A percentile compares a stretch with the other conserved stretches of the same genome.
Conservation (phyloP, 2,888 invertebrate genomes). For the Ceramica pisi region DNA sequence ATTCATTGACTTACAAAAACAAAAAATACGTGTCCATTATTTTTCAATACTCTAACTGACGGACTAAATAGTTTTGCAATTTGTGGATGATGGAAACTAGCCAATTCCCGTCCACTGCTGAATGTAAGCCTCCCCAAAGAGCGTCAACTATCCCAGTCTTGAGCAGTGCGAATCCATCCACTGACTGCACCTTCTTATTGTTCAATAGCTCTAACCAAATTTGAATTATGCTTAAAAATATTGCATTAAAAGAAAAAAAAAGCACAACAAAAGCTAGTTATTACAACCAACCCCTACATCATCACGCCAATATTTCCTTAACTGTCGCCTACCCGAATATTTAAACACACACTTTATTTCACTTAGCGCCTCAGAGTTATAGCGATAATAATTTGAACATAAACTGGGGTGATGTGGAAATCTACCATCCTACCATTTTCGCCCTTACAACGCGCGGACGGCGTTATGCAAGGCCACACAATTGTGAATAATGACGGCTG, state of each 20-base stretch:
- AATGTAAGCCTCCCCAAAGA: too few relatives aligned
- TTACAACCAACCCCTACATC: conserved; percentile 29
- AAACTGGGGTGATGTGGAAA: conserved; percentile 64
- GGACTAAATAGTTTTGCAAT: too few relatives aligned
- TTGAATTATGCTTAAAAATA: conserved; percentile 7
- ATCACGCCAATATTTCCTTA: conserved; percentile 44
- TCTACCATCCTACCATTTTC: conserved; percentile 64
- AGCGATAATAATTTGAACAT: conserved; percentile 69
- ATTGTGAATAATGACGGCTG: conserved; percentile 72
- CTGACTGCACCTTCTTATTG: too few relatives aligned
- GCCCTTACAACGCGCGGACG: conserved; percentile 49
- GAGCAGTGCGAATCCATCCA: too few relatives aligned
- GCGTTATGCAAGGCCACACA: conserved; percentile 59
- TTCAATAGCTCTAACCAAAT: not conserved
- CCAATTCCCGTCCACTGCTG: too few relatives aligned
- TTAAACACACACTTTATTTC: conserved; percentile 66
- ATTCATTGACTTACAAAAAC: too few relatives aligned
- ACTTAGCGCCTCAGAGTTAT: conserved; percentile 68
- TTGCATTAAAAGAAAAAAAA: conserved; percentile 7
- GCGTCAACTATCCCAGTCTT: too few relatives aligned
- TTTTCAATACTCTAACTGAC: too few relatives aligned
- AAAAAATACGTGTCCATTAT: too few relatives aligned
- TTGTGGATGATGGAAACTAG: too few relatives aligned
- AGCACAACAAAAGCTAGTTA: conserved; percentile 15
- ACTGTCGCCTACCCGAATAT: conserved; percentile 59